Evolutionary conservation across 2,888 invertebrate species (phyloP).

Genomic region (Oeneis ivallda): DNA sequence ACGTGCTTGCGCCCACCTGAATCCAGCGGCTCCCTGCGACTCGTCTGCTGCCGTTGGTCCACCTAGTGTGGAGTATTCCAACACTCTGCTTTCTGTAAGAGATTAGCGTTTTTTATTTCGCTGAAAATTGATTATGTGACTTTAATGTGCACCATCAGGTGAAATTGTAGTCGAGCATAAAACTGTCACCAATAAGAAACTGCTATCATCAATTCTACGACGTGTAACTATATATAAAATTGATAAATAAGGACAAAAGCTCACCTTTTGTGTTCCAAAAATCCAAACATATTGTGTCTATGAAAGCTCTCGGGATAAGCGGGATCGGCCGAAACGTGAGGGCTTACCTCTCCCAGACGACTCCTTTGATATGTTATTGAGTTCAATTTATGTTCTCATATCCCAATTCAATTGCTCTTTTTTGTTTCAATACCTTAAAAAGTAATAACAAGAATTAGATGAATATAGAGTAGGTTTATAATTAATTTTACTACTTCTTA

Average conservation of each 20-base stretch:
- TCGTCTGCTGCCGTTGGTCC: no score
- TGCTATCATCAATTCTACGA: not conserved
- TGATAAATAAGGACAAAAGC: slow-evolving; percentile 41
- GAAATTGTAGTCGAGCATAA: not conserved
- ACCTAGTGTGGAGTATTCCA: no score
- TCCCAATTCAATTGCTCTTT: slow-evolving; percentile 14
- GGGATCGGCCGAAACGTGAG: slow-evolving; percentile 54
- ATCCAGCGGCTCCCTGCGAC: no score
- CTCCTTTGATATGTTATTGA: slow-evolving; percentile 70
- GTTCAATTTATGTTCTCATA: slow-evolving; percentile 57
- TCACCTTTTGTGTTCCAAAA: slow-evolving; percentile 39
- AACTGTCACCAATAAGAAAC: not conserved
- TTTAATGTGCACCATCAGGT: no score
- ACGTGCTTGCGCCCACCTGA: no score
- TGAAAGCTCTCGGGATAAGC: slow-evolving; percentile 56
- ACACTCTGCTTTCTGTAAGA: no score
- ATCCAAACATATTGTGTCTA: slow-evolving; percentile 49
- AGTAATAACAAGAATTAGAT: no score
- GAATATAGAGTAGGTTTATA: no score
- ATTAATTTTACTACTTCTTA: no score
- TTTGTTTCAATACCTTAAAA: slow-evolving; percentile 17
- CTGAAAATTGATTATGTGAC: no score
- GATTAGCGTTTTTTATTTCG: no score
- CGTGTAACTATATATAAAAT: slow-evolving; percentile 7
- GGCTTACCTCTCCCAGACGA: slow-evolving; percentile 53